Conservation (phyloP, 1,140 invertebrate species). For the Lepidotrigona ventralis region DNA sequence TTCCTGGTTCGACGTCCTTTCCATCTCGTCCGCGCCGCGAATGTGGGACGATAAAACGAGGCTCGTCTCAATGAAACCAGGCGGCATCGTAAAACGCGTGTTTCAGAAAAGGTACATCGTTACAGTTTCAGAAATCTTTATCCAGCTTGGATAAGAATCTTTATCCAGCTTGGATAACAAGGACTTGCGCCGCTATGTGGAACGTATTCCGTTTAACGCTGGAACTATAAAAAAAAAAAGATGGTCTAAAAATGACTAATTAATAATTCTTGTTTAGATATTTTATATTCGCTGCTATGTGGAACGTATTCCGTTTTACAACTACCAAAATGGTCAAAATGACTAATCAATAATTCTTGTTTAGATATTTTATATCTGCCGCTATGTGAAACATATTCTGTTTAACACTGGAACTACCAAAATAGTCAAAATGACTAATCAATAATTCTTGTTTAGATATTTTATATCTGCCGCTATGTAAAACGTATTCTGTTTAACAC, state of each 20-base stretch:
- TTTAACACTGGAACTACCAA: neutral
- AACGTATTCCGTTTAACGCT: slow-evolving; percentile 17
- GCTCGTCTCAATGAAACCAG: slow-evolving; percentile 52
- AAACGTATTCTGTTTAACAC: neutral
- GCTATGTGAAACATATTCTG: slow-evolving; percentile 19
- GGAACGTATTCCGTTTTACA: too few relatives aligned
- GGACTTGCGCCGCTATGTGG: neutral
- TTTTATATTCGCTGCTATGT: too few relatives aligned
- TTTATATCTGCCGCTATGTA: neutral
- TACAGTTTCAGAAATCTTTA: slow-evolving; percentile 52
- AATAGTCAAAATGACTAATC: too few relatives aligned
- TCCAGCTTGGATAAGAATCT: slow-evolving; percentile 38
- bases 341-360: too few relatives aligned
- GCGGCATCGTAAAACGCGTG: slow-evolving; percentile 55
- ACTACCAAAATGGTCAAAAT: too few relatives aligned
- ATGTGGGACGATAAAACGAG: slow-evolving; percentile 66
- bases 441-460: too few relatives aligned
- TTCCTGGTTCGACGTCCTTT: slow-evolving; percentile 64
- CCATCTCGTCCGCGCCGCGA: slow-evolving; percentile 39
- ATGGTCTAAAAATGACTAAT: too few relatives aligned
- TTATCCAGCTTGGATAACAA: slow-evolving; percentile 34
- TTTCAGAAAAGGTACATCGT: slow-evolving; percentile 60
- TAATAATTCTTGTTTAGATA: too few relatives aligned
- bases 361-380: too few relatives aligned
- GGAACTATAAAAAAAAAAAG: too few relatives aligned